phyloP scores from a whole-genome alignment of 2,113 vertebrate genomes.

The Macrotis lagotis region DNA sequence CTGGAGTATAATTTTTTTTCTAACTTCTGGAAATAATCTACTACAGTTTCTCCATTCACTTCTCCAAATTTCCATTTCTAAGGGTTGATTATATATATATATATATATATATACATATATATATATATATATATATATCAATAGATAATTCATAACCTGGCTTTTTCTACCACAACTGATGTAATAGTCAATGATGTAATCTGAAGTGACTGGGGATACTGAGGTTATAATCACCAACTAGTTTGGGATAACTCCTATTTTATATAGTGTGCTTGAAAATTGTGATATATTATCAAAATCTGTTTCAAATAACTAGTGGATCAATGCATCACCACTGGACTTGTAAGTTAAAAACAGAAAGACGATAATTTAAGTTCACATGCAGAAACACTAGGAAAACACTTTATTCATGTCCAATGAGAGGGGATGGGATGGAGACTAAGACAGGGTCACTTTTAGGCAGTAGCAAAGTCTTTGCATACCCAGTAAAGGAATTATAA shows the following conservation, averaged over 20 bases:
- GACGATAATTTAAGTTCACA: conserved; percentile 65
- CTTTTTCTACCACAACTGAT: conserved; percentile 61
- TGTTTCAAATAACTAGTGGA: conserved; percentile 54
- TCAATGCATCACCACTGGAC: conserved; percentile 39
- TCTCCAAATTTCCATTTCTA: conserved; percentile 36
- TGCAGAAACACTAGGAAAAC: conserved; percentile 75
- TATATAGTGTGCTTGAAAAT: conserved; percentile 58
- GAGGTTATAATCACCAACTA: conserved; percentile 51
- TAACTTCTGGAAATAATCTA: conserved; percentile 51
- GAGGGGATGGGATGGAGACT: conserved; percentile 47
- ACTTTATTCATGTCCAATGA: conserved; percentile 71
- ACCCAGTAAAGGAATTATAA: not conserved
- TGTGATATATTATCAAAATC: conserved; percentile 65
- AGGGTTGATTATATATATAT: no score
- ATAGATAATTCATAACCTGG: conserved; percentile 49
- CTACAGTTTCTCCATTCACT: not conserved
- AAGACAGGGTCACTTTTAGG: conserved; percentile 17
- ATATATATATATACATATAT: no score
- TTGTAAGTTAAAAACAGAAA: conserved; percentile 68
- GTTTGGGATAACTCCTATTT: conserved; percentile 32
- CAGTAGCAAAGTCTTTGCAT: conserved; percentile 23
- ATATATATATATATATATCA: no score
- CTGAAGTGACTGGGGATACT: conserved; percentile 52
- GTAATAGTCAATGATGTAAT: conserved; percentile 43
- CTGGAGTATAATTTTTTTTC: conserved; percentile 7